A percentile compares a stretch with the other conserved stretches of the same genome.
Conservation (phyloP, 2,888 invertebrate species). For the Andrena dorsata region DNA sequence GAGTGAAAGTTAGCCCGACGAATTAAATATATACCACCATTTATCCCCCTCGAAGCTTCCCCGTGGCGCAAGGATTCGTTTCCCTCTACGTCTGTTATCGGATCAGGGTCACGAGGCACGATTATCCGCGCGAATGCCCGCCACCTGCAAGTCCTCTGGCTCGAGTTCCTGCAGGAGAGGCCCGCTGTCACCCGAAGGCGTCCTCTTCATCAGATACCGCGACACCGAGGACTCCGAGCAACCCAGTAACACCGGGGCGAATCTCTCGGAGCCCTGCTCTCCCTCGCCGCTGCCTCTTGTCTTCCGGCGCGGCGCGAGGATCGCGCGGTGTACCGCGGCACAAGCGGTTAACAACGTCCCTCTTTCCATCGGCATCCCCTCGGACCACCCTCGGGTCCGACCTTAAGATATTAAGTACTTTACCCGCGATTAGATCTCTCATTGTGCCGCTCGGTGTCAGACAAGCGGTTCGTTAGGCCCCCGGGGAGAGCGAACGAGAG, state of each 20-base stretch:
- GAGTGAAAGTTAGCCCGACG: too few relatives aligned
- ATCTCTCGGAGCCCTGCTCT: slow-evolving; percentile 49
- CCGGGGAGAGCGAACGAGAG: slow-evolving; percentile 49
- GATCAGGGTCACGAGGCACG: slow-evolving; percentile 69
- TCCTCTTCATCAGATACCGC: slow-evolving; percentile 82
- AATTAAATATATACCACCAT: not conserved
- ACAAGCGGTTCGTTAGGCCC: slow-evolving; percentile 81
- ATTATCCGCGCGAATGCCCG: slow-evolving; percentile 59
- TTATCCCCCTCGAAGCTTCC: not conserved
- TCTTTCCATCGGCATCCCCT: slow-evolving; percentile 46
- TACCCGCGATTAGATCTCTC: slow-evolving; percentile 85
- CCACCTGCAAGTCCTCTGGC: slow-evolving; percentile 64
- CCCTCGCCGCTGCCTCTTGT: slow-evolving; percentile 49
- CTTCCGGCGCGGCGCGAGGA: slow-evolving; percentile 41
- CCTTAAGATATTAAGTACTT: slow-evolving; percentile 85
- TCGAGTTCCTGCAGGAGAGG: slow-evolving; percentile 71
- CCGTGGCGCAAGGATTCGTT: slow-evolving; percentile 20
- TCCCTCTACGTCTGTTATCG: not conserved
- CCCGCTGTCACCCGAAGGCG: slow-evolving; percentile 79
- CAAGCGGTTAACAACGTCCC: slow-evolving; percentile 43
- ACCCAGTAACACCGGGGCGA: slow-evolving; percentile 65
- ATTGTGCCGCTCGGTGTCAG: slow-evolving; percentile 83
- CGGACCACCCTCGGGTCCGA: slow-evolving; percentile 70
- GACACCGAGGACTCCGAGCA: slow-evolving; percentile 67
- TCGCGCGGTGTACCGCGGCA: slow-evolving; percentile 31